phyloP scores from a whole-genome alignment of 2,797 vertebrate genomes.

The Sebastes nivosus region DNA sequence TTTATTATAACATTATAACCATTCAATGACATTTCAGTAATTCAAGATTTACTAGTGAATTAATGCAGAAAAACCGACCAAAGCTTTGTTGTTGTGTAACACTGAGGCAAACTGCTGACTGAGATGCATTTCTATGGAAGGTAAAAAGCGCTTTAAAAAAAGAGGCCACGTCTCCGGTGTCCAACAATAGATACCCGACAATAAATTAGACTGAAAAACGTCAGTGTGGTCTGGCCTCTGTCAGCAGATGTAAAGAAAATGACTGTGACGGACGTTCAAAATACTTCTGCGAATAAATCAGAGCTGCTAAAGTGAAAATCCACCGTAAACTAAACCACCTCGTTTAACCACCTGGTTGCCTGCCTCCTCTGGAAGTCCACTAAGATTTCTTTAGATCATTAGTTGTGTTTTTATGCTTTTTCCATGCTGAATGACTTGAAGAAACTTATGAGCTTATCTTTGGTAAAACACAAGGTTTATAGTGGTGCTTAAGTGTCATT shows the following conservation, averaged over 20 bases:
- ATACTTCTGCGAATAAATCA: too few species aligned
- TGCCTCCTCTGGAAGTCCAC: too few species aligned
- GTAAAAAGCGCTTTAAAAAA: not conserved
- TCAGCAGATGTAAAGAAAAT: not conserved
- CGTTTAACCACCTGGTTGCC: too few species aligned
- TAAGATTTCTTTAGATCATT: too few species aligned
- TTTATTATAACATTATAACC: constrained; percentile 97
- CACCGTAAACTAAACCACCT: not conserved
- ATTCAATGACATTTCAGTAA: constrained; percentile 94
- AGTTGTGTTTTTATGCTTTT: too few species aligned
- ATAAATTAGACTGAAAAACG: not conserved
- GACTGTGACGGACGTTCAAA: not conserved
- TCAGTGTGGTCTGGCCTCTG: not conserved
- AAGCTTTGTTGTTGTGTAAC: not conserved
- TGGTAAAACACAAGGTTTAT: too few species aligned
- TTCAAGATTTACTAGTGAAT: constrained; percentile 77
- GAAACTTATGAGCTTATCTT: too few species aligned
- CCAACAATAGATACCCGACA: not conserved
- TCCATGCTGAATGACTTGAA: too few species aligned
- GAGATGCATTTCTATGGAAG: constrained; percentile 1
- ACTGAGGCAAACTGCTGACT: constrained; percentile 27
- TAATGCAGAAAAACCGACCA: constrained; percentile 42
- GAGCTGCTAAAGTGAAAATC: not conserved
- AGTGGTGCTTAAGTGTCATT: too few species aligned
- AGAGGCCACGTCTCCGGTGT: not conserved